These are phyloP conservation scores for Smutsia temminckii DNA, from an alignment of 2,797 vertebrate species.

Conservation along the genomic window DNA sequence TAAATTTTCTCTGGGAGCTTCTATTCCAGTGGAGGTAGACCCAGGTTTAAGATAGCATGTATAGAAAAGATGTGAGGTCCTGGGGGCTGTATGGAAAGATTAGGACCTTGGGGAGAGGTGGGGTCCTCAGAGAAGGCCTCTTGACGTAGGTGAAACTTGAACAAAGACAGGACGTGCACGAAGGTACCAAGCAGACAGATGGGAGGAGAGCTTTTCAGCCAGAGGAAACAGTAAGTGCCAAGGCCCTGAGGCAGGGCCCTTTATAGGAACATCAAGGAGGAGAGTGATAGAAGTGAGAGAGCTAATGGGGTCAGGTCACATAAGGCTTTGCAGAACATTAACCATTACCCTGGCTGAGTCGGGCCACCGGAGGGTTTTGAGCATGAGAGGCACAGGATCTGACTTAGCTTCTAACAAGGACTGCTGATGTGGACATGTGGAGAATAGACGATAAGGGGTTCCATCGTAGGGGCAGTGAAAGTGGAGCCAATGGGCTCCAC, in stretches of 20 bases:
- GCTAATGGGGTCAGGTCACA: neutral
- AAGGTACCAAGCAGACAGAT: neutral
- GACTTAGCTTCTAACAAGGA: neutral
- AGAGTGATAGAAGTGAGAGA: neutral
- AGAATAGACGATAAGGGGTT: neutral
- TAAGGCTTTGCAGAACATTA: neutral
- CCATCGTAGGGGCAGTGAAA: neutral
- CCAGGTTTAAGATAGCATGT: rapidly evolving
- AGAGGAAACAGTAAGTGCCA: rapidly evolving
- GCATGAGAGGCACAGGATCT: neutral
- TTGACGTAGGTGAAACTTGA: rapidly evolving
- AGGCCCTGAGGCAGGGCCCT: neutral
- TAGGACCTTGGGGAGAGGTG: neutral
- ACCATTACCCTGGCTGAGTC: neutral
- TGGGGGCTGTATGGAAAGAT: neutral
- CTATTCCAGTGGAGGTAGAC: neutral
- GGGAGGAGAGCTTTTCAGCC: neutral
- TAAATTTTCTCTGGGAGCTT: neutral
- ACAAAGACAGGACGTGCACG: neutral
- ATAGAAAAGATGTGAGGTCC: neutral
- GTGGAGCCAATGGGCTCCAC: neutral
- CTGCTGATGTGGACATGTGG: neutral
- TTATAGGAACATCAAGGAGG: neutral
- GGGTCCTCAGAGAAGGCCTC: neutral
- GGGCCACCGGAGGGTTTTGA: neutral